Percentiles rank a stretch among this genome's conserved stretches.
These are phyloP conservation scores for Cheilosia soror DNA, from an alignment of 2,888 invertebrate species.

Conservation along the genomic window DNA sequence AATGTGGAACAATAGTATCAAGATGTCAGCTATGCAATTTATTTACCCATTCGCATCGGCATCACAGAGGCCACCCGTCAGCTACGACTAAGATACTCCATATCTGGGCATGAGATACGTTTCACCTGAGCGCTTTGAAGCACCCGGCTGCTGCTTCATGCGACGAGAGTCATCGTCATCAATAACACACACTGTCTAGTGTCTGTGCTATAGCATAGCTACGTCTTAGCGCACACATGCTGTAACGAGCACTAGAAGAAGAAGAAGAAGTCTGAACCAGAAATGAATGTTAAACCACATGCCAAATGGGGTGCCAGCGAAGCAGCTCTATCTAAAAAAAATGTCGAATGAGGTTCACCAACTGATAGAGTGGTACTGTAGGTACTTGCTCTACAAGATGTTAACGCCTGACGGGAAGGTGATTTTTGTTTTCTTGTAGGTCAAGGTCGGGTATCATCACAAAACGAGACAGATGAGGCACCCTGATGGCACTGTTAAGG, in stretches of 20 bases:
- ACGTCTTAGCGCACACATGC: not conserved
- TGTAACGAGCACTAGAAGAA: not conserved
- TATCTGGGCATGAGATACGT: not conserved
- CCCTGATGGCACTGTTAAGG: too few species aligned
- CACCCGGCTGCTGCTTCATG: not conserved
- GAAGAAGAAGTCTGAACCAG: not conserved
- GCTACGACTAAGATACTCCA: not conserved
- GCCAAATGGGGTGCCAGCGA: not conserved
- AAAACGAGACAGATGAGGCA: too few species aligned
- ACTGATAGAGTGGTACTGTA: not conserved
- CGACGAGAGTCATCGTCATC: constrained; percentile 31
- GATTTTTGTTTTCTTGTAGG: not conserved
- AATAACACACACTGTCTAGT: constrained; percentile 7
- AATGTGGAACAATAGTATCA: constrained; percentile 29
- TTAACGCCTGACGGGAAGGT: not conserved
- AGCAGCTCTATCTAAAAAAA: not conserved
- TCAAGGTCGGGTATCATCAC: too few species aligned
- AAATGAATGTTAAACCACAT: constrained; percentile 2
- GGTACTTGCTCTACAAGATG: not conserved
- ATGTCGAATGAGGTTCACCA: too few species aligned
- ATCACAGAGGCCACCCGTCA: too few species aligned
- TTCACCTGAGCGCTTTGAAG: constrained; percentile 28
- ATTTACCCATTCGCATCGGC: constrained; percentile 13
- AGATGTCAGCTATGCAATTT: constrained; percentile 27
- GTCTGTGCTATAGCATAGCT: not conserved